Evolutionary conservation across 1,140 invertebrate genomes (phyloP).

Genomic region (Camponotus pennsylvanicus): DNA sequence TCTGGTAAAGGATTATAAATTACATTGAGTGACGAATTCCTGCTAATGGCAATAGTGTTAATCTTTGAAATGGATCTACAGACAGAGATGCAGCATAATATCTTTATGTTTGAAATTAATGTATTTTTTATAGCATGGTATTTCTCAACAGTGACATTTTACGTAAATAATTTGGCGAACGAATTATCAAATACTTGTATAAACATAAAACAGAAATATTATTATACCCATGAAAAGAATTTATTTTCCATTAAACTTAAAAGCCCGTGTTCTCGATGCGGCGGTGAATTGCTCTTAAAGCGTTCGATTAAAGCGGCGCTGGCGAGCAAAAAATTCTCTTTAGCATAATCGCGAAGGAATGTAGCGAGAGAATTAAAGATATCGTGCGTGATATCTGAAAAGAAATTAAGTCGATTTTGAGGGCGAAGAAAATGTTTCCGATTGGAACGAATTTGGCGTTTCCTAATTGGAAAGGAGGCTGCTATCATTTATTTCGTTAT

Average conservation of each 20-base stretch:
- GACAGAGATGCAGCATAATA: not conserved
- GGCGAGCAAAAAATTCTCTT: not conserved
- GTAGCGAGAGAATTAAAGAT: not conserved
- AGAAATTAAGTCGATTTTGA: not conserved
- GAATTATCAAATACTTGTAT: not conserved
- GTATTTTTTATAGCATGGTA: not conserved
- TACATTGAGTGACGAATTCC: slow-evolving; percentile 6
- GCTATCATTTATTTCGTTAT: not conserved
- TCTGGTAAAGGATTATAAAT: slow-evolving; percentile 16
- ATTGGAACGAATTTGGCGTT: not conserved
- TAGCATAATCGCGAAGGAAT: not conserved
- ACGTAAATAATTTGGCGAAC: not conserved
- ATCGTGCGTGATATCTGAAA: not conserved
- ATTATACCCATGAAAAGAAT: not conserved
- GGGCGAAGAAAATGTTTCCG: slow-evolving; percentile 2
- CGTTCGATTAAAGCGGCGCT: not conserved
- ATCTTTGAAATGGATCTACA: not conserved
- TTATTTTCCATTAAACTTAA: not conserved
- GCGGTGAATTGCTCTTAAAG: not conserved
- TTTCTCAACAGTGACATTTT: not conserved
- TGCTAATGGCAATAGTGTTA: not conserved
- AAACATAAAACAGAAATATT: not conserved
- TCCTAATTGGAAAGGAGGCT: not conserved
- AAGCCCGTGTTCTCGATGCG: not conserved
- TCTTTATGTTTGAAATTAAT: not conserved